These are phyloP conservation scores for Drosophila nr. medialis DNA, from an alignment of 2,888 invertebrate species.

Conservation along the genomic window DNA sequence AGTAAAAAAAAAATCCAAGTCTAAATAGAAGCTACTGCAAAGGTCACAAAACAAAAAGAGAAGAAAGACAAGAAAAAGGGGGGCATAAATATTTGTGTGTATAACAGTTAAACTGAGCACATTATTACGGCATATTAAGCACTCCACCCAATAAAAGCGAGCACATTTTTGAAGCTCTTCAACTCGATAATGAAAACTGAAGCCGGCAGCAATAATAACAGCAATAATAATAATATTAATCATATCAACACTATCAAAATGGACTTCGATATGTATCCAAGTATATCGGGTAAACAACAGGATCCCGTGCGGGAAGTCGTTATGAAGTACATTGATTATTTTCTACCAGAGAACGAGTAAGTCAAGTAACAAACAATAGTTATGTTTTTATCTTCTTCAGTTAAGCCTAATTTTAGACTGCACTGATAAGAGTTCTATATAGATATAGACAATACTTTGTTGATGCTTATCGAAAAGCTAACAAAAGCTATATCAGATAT, in stretches of 20 bases:
- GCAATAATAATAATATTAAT: constrained; percentile 82
- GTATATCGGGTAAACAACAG: constrained; percentile 87
- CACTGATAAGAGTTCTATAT: neutral
- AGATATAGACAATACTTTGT: neutral
- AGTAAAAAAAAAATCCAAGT: constrained; percentile 5
- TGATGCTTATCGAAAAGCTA: constrained; percentile 1
- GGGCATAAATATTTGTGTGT: constrained; percentile 11
- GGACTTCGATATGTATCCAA: constrained; percentile 87
- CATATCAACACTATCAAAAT: constrained; percentile 83
- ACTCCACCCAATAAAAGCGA: neutral
- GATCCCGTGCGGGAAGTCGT: constrained; percentile 89
- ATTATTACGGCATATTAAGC: constrained; percentile 34
- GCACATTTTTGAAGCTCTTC: constrained; percentile 13
- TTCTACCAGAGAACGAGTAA: constrained; percentile 88
- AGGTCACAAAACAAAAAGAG: constrained; percentile 25
- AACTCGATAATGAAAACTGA: constrained; percentile 82
- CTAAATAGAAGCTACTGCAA: constrained; percentile 16
- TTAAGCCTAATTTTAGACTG: neutral
- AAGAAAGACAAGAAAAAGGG: constrained; percentile 1
- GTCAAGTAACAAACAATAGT: constrained; percentile 85
- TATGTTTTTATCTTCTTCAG: neutral
- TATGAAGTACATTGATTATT: constrained; percentile 90
- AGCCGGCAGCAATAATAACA: constrained; percentile 64
- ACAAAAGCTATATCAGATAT: neutral
- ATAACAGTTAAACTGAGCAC: constrained; percentile 27